Conservation (phyloP, 2,113 vertebrate species). For the Piliocolobus tephrosceles region DNA sequence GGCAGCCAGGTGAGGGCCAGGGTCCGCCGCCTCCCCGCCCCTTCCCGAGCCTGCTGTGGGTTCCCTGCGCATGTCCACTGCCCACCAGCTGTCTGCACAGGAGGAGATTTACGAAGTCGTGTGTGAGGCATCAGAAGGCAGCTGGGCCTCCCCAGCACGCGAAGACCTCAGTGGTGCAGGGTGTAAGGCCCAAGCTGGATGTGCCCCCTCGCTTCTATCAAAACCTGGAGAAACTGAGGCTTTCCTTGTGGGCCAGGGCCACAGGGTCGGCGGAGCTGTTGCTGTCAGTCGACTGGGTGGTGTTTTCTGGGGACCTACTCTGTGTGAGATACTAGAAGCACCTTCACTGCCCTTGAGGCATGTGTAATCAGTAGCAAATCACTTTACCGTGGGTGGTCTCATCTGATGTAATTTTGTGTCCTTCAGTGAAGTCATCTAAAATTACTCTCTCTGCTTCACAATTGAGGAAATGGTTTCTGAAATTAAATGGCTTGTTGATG, state of each 20-base stretch:
- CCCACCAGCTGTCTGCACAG: fast-evolving
- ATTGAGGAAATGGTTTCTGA: neutral
- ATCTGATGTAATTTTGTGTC: neutral
- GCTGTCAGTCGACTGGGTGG: neutral
- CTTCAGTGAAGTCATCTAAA: neutral
- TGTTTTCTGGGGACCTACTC: neutral
- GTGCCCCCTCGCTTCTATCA: fast-evolving
- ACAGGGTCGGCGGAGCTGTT: fast-evolving
- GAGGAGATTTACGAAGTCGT: neutral
- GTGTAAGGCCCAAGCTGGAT: neutral
- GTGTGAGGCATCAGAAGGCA: too few relatives aligned
- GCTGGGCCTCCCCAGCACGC: neutral
- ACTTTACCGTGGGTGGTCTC: neutral
- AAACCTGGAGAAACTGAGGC: neutral
- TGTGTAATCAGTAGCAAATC: neutral
- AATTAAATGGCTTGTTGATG: neutral
- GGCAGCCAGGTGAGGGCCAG: neutral
- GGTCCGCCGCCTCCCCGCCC: neutral
- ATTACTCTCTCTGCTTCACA: neutral
- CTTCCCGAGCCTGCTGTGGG: neutral
- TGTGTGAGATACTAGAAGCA: neutral
- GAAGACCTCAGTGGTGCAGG: neutral
- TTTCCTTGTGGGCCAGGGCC: neutral
- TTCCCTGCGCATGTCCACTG: neutral
- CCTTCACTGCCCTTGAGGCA: neutral